Conservation (phyloP, 2,113 vertebrate species). For the Chloropsis hardwickii region DNA sequence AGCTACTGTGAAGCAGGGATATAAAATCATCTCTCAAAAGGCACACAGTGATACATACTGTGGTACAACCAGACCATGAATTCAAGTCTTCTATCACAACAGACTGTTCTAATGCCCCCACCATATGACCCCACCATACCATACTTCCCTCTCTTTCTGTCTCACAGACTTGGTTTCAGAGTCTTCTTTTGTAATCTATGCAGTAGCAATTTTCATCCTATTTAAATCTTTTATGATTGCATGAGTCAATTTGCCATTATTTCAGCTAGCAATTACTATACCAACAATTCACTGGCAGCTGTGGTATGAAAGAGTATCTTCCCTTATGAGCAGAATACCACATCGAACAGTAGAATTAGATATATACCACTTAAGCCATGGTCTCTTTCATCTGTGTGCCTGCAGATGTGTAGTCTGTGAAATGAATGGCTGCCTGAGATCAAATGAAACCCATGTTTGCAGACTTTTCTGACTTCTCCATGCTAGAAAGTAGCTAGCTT, state of each 20-base stretch:
- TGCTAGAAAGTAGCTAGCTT: background rate
- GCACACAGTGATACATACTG: background rate
- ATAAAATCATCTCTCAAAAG: background rate
- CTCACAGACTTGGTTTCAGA: constrained; percentile 42
- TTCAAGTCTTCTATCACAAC: background rate
- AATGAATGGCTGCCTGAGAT: constrained; percentile 38
- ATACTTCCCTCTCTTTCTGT: background rate
- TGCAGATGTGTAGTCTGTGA: constrained; percentile 42
- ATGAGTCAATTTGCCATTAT: constrained; percentile 66
- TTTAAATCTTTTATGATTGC: constrained; percentile 68
- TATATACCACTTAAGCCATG: constrained; percentile 44
- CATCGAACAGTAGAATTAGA: constrained; percentile 37
- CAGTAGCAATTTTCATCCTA: constrained; percentile 63
- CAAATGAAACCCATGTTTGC: constrained; percentile 21
- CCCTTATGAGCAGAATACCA: constrained; percentile 52
- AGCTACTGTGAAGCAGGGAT: background rate
- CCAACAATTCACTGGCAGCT: constrained; percentile 61
- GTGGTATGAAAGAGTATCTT: constrained; percentile 60
- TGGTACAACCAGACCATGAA: background rate
- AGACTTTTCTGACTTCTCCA: background rate
- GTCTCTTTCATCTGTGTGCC: constrained; percentile 41
- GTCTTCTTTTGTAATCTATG: constrained; percentile 41
- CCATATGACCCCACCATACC: background rate
- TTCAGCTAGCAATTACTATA: constrained; percentile 67
- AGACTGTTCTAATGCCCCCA: background rate